Percentiles rank a stretch among this genome's conserved stretches.
Evolutionary conservation across 2,888 invertebrate species (phyloP).

Genomic region (Boloria euphrosyne): DNA sequence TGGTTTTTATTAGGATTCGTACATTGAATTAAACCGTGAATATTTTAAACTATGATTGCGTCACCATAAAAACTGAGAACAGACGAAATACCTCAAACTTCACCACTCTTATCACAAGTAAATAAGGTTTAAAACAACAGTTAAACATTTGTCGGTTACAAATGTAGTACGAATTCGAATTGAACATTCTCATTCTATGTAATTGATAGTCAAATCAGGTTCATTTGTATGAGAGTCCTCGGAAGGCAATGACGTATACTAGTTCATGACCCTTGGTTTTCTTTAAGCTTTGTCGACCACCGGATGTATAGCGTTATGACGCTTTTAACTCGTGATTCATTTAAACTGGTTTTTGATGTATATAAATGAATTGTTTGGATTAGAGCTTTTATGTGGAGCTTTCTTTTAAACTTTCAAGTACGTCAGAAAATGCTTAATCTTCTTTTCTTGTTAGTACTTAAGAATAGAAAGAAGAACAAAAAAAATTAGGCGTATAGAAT

Average conservation of each 20-base stretch:
- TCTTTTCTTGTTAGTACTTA: too few relatives aligned
- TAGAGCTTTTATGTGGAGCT: too few relatives aligned
- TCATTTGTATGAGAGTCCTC: slow-evolving; percentile 39
- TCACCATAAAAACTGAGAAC: slow-evolving; percentile 22
- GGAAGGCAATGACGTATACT: slow-evolving; percentile 40
- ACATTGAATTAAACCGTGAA: slow-evolving; percentile 26
- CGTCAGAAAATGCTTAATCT: too few relatives aligned
- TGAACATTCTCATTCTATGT: slow-evolving; percentile 27
- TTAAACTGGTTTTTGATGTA: too few relatives aligned
- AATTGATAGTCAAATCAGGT: slow-evolving; percentile 38
- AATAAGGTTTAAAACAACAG: slow-evolving; percentile 9
- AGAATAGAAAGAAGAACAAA: too few relatives aligned
- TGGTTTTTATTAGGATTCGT: slow-evolving; percentile 21
- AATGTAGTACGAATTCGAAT: slow-evolving; percentile 24
- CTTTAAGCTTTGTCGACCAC: slow-evolving; percentile 8
- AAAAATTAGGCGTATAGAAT: too few relatives aligned
- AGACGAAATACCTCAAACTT: neutral
- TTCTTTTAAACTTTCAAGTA: too few relatives aligned
- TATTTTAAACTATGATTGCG: slow-evolving; percentile 25
- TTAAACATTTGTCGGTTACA: slow-evolving; percentile 11
- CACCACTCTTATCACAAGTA: neutral
- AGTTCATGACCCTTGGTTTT: slow-evolving; percentile 33
- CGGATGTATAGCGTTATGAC: neutral
- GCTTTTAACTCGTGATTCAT: too few relatives aligned
- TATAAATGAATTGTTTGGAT: too few relatives aligned